Percentiles rank a stretch among this genome's conserved stretches.
Evolutionary conservation across 35 echinoderm and acorn worm genomes (phyloP).

Genomic region (Apostichopus japonicus): DNA sequence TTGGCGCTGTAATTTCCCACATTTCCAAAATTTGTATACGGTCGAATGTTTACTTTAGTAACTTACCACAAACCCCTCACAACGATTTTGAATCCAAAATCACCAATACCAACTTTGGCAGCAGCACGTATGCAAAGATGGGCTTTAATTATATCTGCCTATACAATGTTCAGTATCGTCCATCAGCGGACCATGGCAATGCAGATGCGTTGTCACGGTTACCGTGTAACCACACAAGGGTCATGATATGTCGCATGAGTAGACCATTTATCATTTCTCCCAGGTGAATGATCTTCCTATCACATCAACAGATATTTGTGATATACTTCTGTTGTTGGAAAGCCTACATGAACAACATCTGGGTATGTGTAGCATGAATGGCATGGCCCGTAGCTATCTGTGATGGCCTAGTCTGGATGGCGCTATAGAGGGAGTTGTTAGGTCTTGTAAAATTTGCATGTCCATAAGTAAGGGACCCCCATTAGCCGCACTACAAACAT

Average conservation of each 20-base stretch:
- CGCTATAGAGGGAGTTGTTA: no score
- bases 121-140: conserved; percentile 73
- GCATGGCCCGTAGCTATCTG: no score
- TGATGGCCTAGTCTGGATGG: no score
- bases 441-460: conserved; percentile 18
- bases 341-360: no score
- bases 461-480: neutral
- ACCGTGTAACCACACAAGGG: no score
- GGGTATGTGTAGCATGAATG: no score
- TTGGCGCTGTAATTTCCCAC: no score
- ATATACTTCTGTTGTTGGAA: no score
- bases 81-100: conserved; percentile 50
- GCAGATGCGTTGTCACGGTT: conserved; percentile 64
- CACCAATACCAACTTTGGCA: conserved; percentile 57
- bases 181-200: conserved; percentile 23
- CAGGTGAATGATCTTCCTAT: no score
- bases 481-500: conserved; percentile 39
- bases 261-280: no score
- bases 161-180: conserved; percentile 45
- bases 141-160: conserved; percentile 60
- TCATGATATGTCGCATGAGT: no score
- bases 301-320: no score
- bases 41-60: conserved; percentile 56
- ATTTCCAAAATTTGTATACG: conserved; percentile 56
- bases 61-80: conserved; percentile 72